Evolutionary conservation across 2,888 invertebrate species (phyloP), one percentile per base, ranked within the genome.

Genomic region (Lypha dubia): DNA sequence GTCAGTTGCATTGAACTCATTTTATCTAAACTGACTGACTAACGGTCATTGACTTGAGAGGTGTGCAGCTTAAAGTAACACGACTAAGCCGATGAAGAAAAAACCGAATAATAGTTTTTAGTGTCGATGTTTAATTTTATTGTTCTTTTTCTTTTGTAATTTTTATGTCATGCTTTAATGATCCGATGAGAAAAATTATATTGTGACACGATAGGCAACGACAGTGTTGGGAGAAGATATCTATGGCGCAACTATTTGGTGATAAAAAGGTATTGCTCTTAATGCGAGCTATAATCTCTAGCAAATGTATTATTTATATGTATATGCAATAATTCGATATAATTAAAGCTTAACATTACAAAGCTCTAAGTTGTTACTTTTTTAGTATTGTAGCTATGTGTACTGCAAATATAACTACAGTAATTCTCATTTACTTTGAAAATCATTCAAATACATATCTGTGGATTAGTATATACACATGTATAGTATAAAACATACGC

Each of bases 11-110:
- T 62, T 83, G 70, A 83, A 79, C 75, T 75, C 74, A 83, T 77
- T 84, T 73, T 76, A 68, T 73, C 44, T 56, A 46, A 46, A 44
- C 17, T 38, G 44, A 56, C 63, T 65, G 44, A 49, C 70, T 71
- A 46, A 63, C 84, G 80, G 84, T 84, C 84, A 81, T 77, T 81
- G 84, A 84, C 84, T 77, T 56, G 53, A 74, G 53, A 74, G 63
- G 46, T 71, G 68, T 15, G 53, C 68, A 46, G 56, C 71, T 46
- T 60, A 60, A 68, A 67, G 24, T 35, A 67, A 60, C 41, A 46
- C n/a, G n/a, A 65, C 6, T 38, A 51, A 60, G 35, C 20, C 77
- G 35, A 28, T 73, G 63, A 53, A 51, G 24, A 68, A 76, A 68
- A 76, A 65, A 22, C 71, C 77, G 71, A 79, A 60, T 49, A 74